phyloP scores from a whole-genome alignment of 2,797 vertebrate genomes.

The Lophius americanus region DNA sequence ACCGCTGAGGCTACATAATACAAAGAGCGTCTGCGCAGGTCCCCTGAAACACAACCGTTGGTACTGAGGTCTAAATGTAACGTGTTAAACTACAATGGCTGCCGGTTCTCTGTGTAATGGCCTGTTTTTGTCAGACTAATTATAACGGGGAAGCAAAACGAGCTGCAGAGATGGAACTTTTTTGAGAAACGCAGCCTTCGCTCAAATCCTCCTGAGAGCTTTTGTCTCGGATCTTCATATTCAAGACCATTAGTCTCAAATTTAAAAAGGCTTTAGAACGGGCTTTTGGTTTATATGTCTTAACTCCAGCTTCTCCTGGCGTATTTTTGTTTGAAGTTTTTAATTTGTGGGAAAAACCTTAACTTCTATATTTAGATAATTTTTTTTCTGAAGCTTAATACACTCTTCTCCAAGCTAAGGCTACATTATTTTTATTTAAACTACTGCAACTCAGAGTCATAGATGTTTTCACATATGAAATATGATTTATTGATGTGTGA shows the following conservation, averaged over 20 bases:
- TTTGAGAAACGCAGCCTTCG: background rate
- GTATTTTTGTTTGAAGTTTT: too few relatives aligned
- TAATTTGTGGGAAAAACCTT: too few relatives aligned
- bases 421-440: too few relatives aligned
- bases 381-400: too few relatives aligned
- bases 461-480: too few relatives aligned
- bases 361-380: too few relatives aligned
- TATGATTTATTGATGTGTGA: too few relatives aligned
- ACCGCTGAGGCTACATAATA: constrained; percentile 4
- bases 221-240: constrained; percentile 27
- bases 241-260: constrained; percentile 19
- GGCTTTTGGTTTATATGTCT: constrained; percentile 11
- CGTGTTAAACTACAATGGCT: constrained; percentile 16
- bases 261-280: background rate
- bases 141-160: constrained; percentile 34
- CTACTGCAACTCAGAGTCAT: too few relatives aligned
- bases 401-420: too few relatives aligned
- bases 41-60: constrained; percentile 15
- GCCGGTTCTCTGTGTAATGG: constrained; percentile 20
- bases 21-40: constrained; percentile 25
- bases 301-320: constrained; percentile 7
- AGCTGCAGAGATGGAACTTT: constrained; percentile 13
- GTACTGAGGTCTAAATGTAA: constrained; percentile 16
- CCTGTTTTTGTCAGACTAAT: constrained; percentile 46
- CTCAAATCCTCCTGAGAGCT: background rate